A percentile compares a stretch with the other conserved stretches of the same genome.
Evolutionary conservation across 2,797 vertebrate species (phyloP).

Genomic region (Sphenopsis melanotis): DNA sequence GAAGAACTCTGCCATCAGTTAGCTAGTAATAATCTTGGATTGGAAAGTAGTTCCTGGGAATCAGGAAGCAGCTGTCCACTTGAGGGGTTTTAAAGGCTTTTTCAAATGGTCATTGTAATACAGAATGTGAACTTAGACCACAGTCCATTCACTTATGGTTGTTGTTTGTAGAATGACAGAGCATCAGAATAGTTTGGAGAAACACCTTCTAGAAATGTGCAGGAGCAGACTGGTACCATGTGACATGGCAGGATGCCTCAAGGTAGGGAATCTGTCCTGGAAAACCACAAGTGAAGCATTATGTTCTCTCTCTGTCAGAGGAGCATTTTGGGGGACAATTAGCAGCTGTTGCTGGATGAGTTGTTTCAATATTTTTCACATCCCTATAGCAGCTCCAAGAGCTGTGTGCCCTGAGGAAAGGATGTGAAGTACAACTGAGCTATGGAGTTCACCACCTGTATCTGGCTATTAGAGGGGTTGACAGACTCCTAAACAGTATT

Average conservation of each 20-base stretch:
- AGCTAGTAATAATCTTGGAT: not conserved
- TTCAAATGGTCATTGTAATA: not conserved
- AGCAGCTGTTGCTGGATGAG: not conserved
- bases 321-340: not conserved
- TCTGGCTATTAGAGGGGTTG: not conserved
- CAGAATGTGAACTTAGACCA: not conserved
- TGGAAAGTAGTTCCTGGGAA: not conserved
- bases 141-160: not conserved
- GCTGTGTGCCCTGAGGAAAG: not conserved
- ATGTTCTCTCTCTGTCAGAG: not conserved
- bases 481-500: not conserved
- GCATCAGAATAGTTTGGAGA: not conserved
- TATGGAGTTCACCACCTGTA: not conserved
- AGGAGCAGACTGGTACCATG: rapidly evolving
- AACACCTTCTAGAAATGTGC: not conserved
- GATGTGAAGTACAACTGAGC: not conserved
- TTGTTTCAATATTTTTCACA: not conserved
- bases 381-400: not conserved
- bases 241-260: not conserved
- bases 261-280: not conserved
- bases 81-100: not conserved
- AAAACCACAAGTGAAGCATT: not conserved
- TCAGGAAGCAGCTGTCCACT: not conserved
- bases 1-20: not conserved
- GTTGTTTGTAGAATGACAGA: not conserved